Conservation (phyloP, 2,888 invertebrate species). For the Steinernema carpocapsae region DNA sequence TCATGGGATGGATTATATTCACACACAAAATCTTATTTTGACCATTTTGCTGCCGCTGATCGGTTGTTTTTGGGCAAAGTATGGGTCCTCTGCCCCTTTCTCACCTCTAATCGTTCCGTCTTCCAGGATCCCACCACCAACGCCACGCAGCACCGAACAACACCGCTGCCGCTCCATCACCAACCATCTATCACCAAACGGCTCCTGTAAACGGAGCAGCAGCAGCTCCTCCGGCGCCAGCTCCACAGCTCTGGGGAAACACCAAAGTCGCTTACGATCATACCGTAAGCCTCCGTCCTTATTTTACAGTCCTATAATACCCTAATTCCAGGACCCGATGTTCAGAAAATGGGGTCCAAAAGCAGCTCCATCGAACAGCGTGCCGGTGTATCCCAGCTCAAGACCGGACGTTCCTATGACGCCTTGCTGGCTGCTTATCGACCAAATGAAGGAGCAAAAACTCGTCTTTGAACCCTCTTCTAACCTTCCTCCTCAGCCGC, state of each 20-base stretch:
- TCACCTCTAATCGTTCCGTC: no score
- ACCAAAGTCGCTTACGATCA: conserved; percentile 48
- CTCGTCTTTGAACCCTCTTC: conserved; percentile 52
- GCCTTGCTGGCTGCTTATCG: conserved; percentile 47
- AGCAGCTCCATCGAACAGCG: conserved; percentile 49
- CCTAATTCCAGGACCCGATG: conserved; percentile 44
- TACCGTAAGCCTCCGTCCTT: conserved; percentile 37
- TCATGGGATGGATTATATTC: no score
- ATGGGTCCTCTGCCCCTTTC: no score
- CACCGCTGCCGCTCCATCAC: not conserved
- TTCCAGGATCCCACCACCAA: no score
- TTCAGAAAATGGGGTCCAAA: conserved; percentile 47
- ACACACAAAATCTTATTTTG: no score
- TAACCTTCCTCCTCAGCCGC: conserved; percentile 41
- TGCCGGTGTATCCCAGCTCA: conserved; percentile 43
- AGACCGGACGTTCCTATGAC: conserved; percentile 41
- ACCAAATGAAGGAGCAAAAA: conserved; percentile 53
- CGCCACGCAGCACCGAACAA: not conserved
- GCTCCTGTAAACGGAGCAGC: not conserved
- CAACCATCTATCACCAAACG: conserved; percentile 7
- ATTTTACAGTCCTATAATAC: not conserved
- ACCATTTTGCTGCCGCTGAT: no score
- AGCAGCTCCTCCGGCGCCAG: not conserved
- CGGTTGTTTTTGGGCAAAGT: no score
- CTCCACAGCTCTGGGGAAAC: conserved; percentile 58